Conservation (phyloP, 2,113 vertebrate species). For the Aramus guarauna region DNA sequence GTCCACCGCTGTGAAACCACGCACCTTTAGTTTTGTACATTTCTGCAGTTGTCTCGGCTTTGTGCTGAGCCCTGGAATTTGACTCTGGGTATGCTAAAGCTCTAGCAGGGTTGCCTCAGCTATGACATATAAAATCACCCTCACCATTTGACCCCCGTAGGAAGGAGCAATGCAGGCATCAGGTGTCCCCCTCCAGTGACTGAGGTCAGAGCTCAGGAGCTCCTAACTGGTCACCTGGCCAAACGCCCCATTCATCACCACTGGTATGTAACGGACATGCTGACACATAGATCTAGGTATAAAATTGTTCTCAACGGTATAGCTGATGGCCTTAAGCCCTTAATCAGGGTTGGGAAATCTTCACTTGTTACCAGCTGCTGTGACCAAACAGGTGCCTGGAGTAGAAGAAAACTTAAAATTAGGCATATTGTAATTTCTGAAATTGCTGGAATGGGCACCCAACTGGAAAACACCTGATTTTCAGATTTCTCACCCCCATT, state of each 20-base stretch:
- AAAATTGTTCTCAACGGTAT: slow-evolving; percentile 44
- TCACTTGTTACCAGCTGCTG: slow-evolving; percentile 72
- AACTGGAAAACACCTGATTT: slow-evolving; percentile 37
- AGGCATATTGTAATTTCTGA: slow-evolving; percentile 78
- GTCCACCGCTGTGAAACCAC: slow-evolving; percentile 74
- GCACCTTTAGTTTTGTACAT: slow-evolving; percentile 73
- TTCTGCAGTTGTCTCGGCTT: slow-evolving; percentile 70
- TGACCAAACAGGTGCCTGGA: slow-evolving; percentile 64
- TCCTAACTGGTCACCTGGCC: slow-evolving; percentile 72
- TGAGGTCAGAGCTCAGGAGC: slow-evolving; percentile 75
- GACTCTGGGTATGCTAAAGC: slow-evolving; percentile 67
- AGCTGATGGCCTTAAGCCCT: slow-evolving; percentile 70
- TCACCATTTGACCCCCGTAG: slow-evolving; percentile 72
- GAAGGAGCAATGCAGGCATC: slow-evolving; percentile 76
- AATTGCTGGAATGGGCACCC: slow-evolving; percentile 70
- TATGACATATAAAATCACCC: slow-evolving; percentile 75
- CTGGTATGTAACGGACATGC: slow-evolving; percentile 70
- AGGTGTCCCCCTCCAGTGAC: slow-evolving; percentile 80
- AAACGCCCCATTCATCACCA: slow-evolving; percentile 76
- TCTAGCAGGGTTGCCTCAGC: slow-evolving; percentile 69
- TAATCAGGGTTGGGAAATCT: slow-evolving; percentile 72
- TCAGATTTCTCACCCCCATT: background rate
- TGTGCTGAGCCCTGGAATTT: slow-evolving; percentile 70
- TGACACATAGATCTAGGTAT: slow-evolving; percentile 49
- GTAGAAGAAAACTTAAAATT: slow-evolving; percentile 46